Evolutionary conservation across 1,140 invertebrate genomes (phyloP).

Genomic region (Aphidius gifuensis): DNA sequence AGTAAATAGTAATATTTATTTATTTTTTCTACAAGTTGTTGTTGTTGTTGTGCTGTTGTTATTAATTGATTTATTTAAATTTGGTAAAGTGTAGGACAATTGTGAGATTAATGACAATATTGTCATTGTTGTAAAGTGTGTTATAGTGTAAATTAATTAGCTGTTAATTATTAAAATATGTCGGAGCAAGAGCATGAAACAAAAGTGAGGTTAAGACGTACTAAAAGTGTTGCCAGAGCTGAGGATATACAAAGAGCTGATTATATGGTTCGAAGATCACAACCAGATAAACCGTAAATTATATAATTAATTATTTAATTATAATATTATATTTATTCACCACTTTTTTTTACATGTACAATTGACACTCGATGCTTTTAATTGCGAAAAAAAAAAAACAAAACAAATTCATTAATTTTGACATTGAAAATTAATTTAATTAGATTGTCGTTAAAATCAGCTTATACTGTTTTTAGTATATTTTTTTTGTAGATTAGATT

Average conservation of each 20-base stretch:
- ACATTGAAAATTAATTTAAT: neutral
- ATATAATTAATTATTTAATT: conserved; percentile 1
- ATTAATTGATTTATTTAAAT: too few relatives aligned
- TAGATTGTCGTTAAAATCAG: too few relatives aligned
- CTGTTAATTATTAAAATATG: conserved; percentile 22
- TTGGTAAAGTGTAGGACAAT: too few relatives aligned
- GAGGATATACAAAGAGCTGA: conserved; percentile 82
- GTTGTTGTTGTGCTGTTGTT: too few relatives aligned
- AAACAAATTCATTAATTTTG: neutral
- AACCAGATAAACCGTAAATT: conserved; percentile 86
- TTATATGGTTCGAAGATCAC: conserved; percentile 71
- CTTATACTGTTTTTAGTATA: too few relatives aligned
- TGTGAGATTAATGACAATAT: too few relatives aligned
- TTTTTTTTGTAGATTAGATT: too few relatives aligned
- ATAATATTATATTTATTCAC: neutral
- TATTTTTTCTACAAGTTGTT: too few relatives aligned
- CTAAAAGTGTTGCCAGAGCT: conserved; percentile 81
- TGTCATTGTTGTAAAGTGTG: neutral
- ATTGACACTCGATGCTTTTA: neutral
- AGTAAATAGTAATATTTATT: too few relatives aligned
- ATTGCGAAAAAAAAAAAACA: neutral
- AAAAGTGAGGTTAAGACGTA: conserved; percentile 64
- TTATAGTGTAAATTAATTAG: neutral
- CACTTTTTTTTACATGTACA: neutral
- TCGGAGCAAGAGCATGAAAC: conserved; percentile 41